Conservation (phyloP, 2,888 invertebrate genomes). For the Ptychoptera albimana region DNA sequence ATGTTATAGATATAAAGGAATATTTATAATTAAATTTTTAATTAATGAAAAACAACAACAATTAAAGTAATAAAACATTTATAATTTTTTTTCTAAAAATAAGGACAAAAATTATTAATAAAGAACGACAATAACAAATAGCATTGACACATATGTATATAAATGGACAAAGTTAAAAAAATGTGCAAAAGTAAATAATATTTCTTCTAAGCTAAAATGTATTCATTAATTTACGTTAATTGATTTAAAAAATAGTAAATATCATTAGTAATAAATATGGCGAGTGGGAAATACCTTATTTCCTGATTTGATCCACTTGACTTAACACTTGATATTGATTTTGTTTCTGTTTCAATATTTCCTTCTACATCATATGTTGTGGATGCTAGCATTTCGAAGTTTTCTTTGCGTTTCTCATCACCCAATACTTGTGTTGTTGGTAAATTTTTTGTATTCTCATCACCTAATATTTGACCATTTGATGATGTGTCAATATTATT, state of each 20-base stretch:
- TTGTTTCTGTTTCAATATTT: conserved; percentile 83
- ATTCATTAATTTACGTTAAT: no score
- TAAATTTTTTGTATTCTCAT: not conserved
- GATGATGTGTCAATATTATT: not conserved
- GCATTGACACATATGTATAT: no score
- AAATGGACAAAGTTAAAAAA: no score
- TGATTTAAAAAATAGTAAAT: not conserved
- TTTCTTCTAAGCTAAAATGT: no score
- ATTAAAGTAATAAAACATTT: no score
- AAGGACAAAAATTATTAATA: no score
- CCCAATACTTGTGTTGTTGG: conserved; percentile 2
- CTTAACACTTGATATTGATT: conserved; percentile 70
- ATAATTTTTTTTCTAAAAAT: no score
- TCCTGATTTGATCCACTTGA: conserved; percentile 65
- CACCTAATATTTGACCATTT: not conserved
- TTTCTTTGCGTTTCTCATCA: conserved; percentile 38
- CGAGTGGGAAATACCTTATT: conserved; percentile 1
- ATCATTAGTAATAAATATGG: not conserved
- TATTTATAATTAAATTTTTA: not conserved
- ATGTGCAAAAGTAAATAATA: no score
- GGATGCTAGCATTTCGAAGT: conserved; percentile 43
- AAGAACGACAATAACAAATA: no score
- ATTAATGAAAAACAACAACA: not conserved
- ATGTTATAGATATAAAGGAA: not conserved
- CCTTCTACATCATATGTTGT: conserved; percentile 80